A percentile compares a stretch with the other conserved stretches of the same genome.
Conservation (phyloP, 2,113 vertebrate species). For the Haliaeetus leucogaster region DNA sequence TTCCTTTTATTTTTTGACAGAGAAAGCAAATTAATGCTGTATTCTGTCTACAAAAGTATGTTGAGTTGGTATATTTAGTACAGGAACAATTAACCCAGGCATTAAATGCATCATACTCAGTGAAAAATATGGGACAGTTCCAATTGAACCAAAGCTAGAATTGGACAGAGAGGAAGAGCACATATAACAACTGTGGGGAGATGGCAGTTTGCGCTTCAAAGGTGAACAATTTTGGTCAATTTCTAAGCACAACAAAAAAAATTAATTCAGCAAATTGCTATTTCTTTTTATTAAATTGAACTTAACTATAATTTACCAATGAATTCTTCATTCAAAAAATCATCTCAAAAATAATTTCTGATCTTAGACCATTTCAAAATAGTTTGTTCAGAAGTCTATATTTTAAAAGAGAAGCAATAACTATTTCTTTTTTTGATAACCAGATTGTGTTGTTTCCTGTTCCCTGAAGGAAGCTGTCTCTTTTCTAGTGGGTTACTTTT, state of each 20-base stretch:
- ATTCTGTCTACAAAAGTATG: not conserved
- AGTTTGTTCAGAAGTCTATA: not conserved
- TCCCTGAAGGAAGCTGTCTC: not conserved
- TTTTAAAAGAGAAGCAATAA: not conserved
- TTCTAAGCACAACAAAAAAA: not conserved
- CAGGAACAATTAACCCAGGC: not conserved
- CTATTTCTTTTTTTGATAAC: not conserved
- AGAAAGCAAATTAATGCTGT: not conserved
- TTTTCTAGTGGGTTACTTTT: not conserved
- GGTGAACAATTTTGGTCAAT: not conserved
- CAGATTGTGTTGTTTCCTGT: not conserved
- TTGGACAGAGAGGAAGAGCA: not conserved
- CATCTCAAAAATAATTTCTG: not conserved
- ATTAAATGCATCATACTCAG: not conserved
- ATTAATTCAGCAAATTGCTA: not conserved
- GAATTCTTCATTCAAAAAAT: not conserved
- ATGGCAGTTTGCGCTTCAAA: not conserved
- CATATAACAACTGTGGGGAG: not conserved
- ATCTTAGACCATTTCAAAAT: not conserved
- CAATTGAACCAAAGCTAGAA: not conserved
- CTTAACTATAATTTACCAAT: not conserved
- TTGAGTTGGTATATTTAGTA: not conserved
- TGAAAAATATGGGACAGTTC: not conserved
- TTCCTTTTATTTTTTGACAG: not conserved
- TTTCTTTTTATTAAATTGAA: not conserved